Evolutionary conservation across 2,113 vertebrate genomes (phyloP), one percentile per base, ranked within the genome.

Genomic region (Erinaceus europaeus): DNA sequence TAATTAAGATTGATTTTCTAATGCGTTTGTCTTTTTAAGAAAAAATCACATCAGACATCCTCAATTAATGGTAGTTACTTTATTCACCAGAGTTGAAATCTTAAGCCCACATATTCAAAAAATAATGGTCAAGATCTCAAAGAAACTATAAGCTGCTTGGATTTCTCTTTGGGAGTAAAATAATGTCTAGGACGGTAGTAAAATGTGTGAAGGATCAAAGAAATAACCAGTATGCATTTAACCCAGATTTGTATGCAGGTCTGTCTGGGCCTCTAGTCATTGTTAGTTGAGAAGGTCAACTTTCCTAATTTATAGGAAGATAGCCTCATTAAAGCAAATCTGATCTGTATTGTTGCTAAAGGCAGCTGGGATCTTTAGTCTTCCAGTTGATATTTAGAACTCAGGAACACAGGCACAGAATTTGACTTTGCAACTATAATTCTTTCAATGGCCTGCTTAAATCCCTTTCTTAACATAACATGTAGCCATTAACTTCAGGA

Each of bases 171-270:
- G 40, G 79, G 64, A 55, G 75, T 88, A 71, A 78, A 62, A 71
- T 91, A 89, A 78, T 74, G 20, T 53, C 29, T 72, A 67, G 48
- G 9, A 5, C 73, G 52, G 13, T 84, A 92, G 79, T 82, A 72
- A 85, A 89, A 85, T 91, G 42, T 91, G 20, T 84, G 69, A 84
- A 85, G 84, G 44, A 89, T 69, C 71, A 74, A 82, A 86, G 77
- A 90, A 93, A 84, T 90, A 77, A 91, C 71, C 48, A 83, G 38
- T 86, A 91, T 90, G 5, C 75, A 87, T 38, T 94, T 90, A 88
- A 90, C 61, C 71, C 71, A 62, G 42, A 67, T 76, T 68, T 38
- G 59, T 64, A 3, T 79, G 50, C 42, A 23, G 6, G 25, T 65
- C 36, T 89, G 2, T 38, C 44, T 53, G 44, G 52, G 52, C 40